A percentile compares a stretch with the other conserved stretches of the same genome.
phyloP scores from a whole-genome alignment of 1,140 invertebrate genomes.

The Panonychus citri region DNA sequence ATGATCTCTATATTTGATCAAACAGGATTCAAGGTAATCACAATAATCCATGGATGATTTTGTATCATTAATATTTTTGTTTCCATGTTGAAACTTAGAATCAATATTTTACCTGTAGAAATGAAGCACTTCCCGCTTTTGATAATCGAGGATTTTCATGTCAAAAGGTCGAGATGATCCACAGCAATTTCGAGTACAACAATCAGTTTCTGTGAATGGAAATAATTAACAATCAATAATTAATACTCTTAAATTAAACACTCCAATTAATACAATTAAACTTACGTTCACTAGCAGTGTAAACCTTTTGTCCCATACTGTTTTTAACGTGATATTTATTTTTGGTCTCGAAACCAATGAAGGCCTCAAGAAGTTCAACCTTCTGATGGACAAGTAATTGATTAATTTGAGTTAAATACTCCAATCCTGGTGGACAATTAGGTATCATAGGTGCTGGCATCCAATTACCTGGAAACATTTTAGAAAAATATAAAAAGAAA shows the following conservation, averaged over 20 bases:
- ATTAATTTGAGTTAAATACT: constrained; percentile 9
- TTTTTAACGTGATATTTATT: constrained; percentile 65
- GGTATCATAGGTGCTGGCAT: too few species aligned
- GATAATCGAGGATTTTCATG: constrained; percentile 58
- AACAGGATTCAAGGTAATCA: too few species aligned
- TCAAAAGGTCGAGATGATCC: constrained; percentile 48
- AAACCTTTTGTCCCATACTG: constrained; percentile 46
- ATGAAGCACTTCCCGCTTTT: constrained; percentile 51
- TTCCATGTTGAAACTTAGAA: background rate
- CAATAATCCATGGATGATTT: too few species aligned
- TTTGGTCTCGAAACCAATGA: constrained; percentile 66
- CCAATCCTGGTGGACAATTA: constrained; percentile 5
- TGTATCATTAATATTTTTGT: too few species aligned
- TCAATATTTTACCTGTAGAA: constrained; percentile 15
- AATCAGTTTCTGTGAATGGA: constrained; percentile 30
- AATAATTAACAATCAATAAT: too few species aligned
- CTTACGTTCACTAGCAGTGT: constrained; percentile 45
- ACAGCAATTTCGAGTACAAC: constrained; percentile 48
- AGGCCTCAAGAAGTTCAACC: constrained; percentile 24
- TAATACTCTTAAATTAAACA: too few species aligned
- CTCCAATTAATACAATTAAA: too few species aligned
- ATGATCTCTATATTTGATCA: too few species aligned
- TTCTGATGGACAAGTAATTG: constrained; percentile 11
- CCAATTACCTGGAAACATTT: too few species aligned
- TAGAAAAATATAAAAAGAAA: too few species aligned